Conservation (phyloP, 2,888 invertebrate species). For the Chaitophorus viminalis region DNA sequence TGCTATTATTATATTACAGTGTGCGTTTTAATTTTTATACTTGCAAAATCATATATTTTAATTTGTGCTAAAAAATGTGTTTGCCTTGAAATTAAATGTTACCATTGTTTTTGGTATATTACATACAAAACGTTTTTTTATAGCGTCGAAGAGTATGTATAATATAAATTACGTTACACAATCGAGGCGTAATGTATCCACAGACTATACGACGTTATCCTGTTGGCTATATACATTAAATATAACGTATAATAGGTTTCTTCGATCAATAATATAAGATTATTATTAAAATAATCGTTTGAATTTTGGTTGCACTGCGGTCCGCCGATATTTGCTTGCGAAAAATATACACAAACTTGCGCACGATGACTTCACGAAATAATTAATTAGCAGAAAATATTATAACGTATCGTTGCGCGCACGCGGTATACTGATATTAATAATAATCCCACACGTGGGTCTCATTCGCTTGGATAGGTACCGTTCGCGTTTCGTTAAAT, state of each 20-base stretch:
- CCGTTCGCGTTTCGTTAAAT: slow-evolving; percentile 11
- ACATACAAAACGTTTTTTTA: not conserved
- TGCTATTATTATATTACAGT: not conserved
- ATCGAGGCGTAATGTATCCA: slow-evolving; percentile 21
- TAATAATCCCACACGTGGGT: slow-evolving; percentile 26
- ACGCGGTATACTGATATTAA: not conserved
- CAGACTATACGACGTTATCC: not conserved
- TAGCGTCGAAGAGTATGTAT: not conserved
- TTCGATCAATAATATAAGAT: slow-evolving; percentile 14
- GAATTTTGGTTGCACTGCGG: not conserved
- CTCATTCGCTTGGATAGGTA: not conserved
- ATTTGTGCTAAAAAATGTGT: slow-evolving; percentile 7
- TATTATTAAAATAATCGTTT: slow-evolving; percentile 24
- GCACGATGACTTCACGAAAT: not conserved
- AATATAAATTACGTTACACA: not conserved
- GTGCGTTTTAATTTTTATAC: not conserved
- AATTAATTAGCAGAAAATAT: not conserved
- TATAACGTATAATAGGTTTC: not conserved
- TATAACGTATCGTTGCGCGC: not conserved
- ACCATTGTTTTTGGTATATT: not conserved
- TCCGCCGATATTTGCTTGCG: not conserved
- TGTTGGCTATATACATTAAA: too few relatives aligned
- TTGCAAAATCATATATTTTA: slow-evolving; percentile 56
- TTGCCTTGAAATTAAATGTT: slow-evolving; percentile 43
- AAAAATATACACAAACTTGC: not conserved